Conservation (phyloP, 2,797 vertebrate species). For the Cheirogaleus major region DNA sequence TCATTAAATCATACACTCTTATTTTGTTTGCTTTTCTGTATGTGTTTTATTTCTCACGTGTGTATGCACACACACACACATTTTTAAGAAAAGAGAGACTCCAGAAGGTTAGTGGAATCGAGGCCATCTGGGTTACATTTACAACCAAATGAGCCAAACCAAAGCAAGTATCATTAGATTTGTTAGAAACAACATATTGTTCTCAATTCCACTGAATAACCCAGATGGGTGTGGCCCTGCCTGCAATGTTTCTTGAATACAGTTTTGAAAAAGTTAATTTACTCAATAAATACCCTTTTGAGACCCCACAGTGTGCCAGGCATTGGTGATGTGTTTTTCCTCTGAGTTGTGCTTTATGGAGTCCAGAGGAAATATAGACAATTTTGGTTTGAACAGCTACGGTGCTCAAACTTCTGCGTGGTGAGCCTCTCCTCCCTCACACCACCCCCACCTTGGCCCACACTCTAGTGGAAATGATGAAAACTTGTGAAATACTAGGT, state of each 20-base stretch:
- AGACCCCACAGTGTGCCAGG: not conserved
- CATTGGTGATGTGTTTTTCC: not conserved
- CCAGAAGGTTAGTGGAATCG: constrained; percentile 29
- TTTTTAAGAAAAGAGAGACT: not conserved
- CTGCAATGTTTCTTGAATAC: not conserved
- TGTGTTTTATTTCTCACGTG: constrained; percentile 17
- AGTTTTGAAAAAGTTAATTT: constrained; percentile 31
- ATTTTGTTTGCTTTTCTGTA: not conserved
- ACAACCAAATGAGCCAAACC: constrained; percentile 51
- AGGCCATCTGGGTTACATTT: constrained; percentile 54
- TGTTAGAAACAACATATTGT: constrained; percentile 45
- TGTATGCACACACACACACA: not conserved
- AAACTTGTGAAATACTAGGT: constrained; percentile 62
- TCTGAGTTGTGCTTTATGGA: not conserved
- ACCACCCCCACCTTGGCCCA: constrained; percentile 57
- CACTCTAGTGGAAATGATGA: constrained; percentile 7
- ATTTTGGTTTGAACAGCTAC: constrained; percentile 47
- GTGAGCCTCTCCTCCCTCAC: constrained; percentile 49
- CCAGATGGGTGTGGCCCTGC: not conserved
- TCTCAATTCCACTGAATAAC: constrained; percentile 13
- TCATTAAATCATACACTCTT: not conserved
- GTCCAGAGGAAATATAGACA: constrained; percentile 29
- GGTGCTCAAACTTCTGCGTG: constrained; percentile 32
- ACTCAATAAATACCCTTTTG: not conserved
- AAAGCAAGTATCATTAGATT: constrained; percentile 50